Conservation (phyloP, 2,113 vertebrate species). For the Tinamus guttatus region DNA sequence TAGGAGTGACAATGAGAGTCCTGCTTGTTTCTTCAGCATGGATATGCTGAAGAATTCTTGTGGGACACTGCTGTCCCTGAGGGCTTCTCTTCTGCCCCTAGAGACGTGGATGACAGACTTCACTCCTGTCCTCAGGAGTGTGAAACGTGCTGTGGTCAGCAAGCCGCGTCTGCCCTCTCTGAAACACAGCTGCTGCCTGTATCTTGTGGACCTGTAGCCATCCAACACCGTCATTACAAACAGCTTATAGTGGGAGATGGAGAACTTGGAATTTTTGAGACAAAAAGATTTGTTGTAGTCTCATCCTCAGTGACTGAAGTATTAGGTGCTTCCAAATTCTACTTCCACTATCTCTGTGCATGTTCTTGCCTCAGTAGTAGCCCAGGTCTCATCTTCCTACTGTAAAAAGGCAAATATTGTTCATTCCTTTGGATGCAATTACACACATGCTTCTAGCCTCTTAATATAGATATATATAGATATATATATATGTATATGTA, state of each 20-base stretch:
- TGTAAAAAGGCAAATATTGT: not conserved
- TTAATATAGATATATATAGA: not conserved
- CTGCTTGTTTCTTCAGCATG: not conserved
- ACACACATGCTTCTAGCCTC: not conserved
- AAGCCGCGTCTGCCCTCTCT: not conserved
- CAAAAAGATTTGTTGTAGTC: not conserved
- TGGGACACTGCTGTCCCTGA: not conserved
- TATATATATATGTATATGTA: too few species aligned
- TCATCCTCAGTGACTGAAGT: not conserved
- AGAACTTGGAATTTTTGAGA: not conserved
- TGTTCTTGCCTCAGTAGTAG: not conserved
- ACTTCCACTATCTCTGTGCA: not conserved
- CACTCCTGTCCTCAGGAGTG: not conserved
- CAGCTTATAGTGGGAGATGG: not conserved
- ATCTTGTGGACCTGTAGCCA: not conserved
- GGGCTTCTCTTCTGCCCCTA: not conserved
- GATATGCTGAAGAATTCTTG: not conserved
- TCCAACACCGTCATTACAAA: not conserved
- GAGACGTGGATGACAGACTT: not conserved
- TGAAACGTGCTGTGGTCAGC: accelerated
- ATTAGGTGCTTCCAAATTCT: not conserved
- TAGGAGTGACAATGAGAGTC: not conserved
- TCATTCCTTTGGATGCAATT: not conserved
- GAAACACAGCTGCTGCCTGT: not conserved
- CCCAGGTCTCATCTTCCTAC: not conserved